Evolutionary conservation across 1,140 invertebrate species (phyloP).

Genomic region (Metaphire vulgaris): DNA sequence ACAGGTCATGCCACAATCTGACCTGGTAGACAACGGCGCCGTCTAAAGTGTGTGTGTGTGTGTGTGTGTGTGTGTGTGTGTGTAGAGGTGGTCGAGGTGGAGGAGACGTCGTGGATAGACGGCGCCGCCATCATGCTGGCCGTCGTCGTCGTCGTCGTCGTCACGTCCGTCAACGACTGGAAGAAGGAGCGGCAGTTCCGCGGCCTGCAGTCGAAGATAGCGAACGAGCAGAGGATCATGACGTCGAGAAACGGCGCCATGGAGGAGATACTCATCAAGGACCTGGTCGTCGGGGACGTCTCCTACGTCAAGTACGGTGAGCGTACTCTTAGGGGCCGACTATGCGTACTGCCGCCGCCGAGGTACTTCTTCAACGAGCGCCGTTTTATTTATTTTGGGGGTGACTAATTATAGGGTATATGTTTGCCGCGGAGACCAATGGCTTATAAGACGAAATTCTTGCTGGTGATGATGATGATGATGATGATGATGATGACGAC

Average conservation of each 20-base stretch:
- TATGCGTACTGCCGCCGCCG: too few relatives aligned
- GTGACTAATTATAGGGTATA: too few relatives aligned
- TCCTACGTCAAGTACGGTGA: too few relatives aligned
- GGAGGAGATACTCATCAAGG: conserved; percentile 88
- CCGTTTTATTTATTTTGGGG: too few relatives aligned
- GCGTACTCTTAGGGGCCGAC: too few relatives aligned
- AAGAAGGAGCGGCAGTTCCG: conserved; percentile 96
- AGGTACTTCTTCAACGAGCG: too few relatives aligned
- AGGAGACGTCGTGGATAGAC: conserved; percentile 94
- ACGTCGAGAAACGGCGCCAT: conserved; percentile 87
- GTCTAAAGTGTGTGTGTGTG: too few relatives aligned
- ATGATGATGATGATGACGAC: conserved; percentile 38
- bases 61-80: too few relatives aligned
- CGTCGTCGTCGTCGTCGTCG: conserved; percentile 94
- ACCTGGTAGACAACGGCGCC: too few relatives aligned
- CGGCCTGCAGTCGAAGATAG: conserved; percentile 93
- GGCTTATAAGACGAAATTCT: too few relatives aligned
- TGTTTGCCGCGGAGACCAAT: too few relatives aligned
- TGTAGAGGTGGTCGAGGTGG: conserved; percentile 75
- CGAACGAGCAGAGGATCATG: conserved; percentile 96
- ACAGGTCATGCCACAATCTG: too few relatives aligned
- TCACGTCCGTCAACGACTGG: conserved; percentile 98
- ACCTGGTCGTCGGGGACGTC: conserved; percentile 97
- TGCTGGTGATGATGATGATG: conserved; percentile 46
- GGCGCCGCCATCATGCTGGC: conserved; percentile 94